Evolutionary conservation across 2,113 vertebrate species (phyloP), one percentile per base, ranked within the genome.

Genomic region (Lampris megalopsis): DNA sequence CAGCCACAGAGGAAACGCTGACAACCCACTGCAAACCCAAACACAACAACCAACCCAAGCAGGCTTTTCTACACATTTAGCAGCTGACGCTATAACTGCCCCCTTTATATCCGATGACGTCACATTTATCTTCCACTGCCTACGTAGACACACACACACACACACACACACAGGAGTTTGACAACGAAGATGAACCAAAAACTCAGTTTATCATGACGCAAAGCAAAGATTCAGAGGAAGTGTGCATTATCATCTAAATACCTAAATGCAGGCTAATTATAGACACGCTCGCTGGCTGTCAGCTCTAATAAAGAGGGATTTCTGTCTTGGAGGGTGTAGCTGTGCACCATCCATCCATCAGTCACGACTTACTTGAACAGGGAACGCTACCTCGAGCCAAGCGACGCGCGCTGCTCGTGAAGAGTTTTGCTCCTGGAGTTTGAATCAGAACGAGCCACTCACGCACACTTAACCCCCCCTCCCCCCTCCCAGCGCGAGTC

Each of bases 1-100:
- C 96, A 97, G 0, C 94, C 95, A 0, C 97, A 99, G 79, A 98
- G 96, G 94, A 98, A 97, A 90, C 96, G 97, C 92, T 96, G 95
- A 92, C 93, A 97, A 87, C 98, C 97, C 48, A 99, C 85, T 82
- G 84, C 37, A 92, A 88, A 88, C 83, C 90, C 9, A 85, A 90
- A 80, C 88, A 89, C 83, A 88, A 78, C 56, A 87, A 87, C 83
- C 89, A 90, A 87, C 83, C 89, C 89, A 87, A 94, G 95, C 89
- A 95, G 91, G 71, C 92, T 89, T 75, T 92, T 91, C 86, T 92
- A 93, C 80, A 94, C 73, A 87, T 93, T 91, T 89, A 90, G 91
- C 75, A 94, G 94, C 93, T 95, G 93, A 95, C 92, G 24, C 24
- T 24, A 24, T 24, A 24, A 24, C 24, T 24, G 24, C 24, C 24